These are phyloP conservation scores for Apamea crenata DNA, from an alignment of 2,888 invertebrate species.

Conservation along the genomic window DNA sequence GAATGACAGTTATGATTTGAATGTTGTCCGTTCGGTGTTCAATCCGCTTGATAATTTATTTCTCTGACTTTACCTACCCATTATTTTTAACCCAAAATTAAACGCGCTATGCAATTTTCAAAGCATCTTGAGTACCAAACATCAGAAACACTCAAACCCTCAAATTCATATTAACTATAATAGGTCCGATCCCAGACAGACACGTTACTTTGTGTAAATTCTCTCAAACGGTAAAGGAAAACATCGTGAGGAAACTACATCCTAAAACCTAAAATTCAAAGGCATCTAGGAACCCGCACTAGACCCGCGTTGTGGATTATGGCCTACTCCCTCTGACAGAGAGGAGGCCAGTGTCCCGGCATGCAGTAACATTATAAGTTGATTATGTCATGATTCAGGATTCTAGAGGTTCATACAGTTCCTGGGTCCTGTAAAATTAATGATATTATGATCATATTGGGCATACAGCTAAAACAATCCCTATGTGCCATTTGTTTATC, in stretches of 20 bases:
- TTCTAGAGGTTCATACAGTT: background rate
- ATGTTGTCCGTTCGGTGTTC: too few relatives aligned
- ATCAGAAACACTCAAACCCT: background rate
- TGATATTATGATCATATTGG: background rate
- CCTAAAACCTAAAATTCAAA: background rate
- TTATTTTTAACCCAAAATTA: too few relatives aligned
- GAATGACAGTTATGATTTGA: too few relatives aligned
- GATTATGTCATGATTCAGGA: too few relatives aligned
- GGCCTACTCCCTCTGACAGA: background rate
- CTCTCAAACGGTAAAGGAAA: too few relatives aligned
- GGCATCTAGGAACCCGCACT: background rate
- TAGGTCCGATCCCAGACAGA: background rate
- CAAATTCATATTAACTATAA: background rate
- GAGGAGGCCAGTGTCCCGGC: background rate
- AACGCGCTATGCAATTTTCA: too few relatives aligned
- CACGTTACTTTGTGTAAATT: background rate
- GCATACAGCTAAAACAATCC: background rate
- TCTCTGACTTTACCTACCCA: too few relatives aligned
- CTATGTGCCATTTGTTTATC: too few relatives aligned
- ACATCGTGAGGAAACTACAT: background rate
- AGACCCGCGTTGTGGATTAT: background rate
- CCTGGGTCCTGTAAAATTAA: background rate
- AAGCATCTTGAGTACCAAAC: background rate
- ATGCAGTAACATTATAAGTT: background rate
- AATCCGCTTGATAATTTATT: too few relatives aligned